Evolutionary conservation across 1,140 invertebrate species (phyloP).

Genomic region (Diuraphis noxia): DNA sequence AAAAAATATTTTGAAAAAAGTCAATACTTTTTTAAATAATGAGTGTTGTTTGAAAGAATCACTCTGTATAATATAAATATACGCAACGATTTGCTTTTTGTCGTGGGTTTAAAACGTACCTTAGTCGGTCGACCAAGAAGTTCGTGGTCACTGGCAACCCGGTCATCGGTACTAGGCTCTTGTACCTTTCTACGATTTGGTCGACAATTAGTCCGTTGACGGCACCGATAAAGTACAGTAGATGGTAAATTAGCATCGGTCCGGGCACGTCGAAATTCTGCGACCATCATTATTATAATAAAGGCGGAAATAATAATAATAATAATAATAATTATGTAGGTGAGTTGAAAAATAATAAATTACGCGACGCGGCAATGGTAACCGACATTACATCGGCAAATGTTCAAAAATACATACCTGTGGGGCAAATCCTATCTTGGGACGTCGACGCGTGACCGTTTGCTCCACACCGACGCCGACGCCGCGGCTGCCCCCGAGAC

Average conservation of each 20-base stretch:
- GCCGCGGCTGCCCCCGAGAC: background rate
- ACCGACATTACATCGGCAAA: background rate
- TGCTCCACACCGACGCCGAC: background rate
- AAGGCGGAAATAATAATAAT: background rate
- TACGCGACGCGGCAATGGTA: background rate
- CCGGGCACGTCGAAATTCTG: background rate
- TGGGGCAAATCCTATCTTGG: conserved; percentile 10
- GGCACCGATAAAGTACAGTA: background rate
- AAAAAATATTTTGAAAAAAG: no score
- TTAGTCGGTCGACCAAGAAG: background rate
- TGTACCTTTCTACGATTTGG: background rate
- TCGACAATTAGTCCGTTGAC: background rate
- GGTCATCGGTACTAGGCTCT: background rate
- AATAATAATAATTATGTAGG: no score
- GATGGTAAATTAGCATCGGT: background rate
- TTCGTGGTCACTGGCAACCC: background rate
- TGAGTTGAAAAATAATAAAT: background rate
- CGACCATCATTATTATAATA: no score
- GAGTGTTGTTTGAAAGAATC: no score
- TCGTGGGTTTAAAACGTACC: background rate
- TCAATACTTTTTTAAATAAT: no score
- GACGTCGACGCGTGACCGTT: background rate
- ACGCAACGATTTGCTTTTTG: background rate
- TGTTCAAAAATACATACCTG: background rate
- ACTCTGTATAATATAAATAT: no score